Base-by-base conservation (phyloP, 2,113 vertebrate species). In the Seriola quinqueradiata region DNA sequence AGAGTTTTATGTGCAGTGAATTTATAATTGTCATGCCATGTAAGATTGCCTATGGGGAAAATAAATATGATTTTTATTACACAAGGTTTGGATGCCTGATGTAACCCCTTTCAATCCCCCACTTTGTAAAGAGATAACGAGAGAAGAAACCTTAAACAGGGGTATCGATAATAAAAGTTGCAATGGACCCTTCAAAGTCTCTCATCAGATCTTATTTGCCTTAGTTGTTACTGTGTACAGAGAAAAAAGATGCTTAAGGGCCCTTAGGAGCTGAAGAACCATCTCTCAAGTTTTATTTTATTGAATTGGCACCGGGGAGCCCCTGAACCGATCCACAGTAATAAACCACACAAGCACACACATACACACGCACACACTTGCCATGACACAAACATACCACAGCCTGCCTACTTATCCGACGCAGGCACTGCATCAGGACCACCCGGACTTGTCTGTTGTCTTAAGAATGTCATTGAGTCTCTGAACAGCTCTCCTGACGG, bases 381-480 rank as follows among this genome's bases (percentile, higher is more conserved):
- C 61, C n/a, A 73, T 75, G 68, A 85, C 81, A 72, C 84, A 66
- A 77, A 80, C 87, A 68, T 79, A 79, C 52, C 9, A 79, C 86
- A 90, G 83, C 66, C 68, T 77, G 85, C 70, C 54, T 67, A 44
- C 74, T 91, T 87, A 89, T 85, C 79, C 85, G 72, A 77, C 65
- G 77, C 34, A 82, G 86, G 59, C 88, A 80, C 76, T 48, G 68
- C 75, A 75, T 79, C 85, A 86, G 74, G 92, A 88, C 92, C 89
- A 91, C 92, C 90, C 86, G 59, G 87, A 90, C 89, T 77, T 85
- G 85, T 89, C 87, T 90, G 92, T 92, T 93, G 91, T 93, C 89
- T 92, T 90, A 90, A 92, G 89, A 93, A 94, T 92, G 92, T 92
- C 92, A 92, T 66, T 71, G 87, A 92, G 88, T 92, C 86, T 92